These are phyloP conservation scores for Heterochromis multidens DNA, from an alignment of 2,113 vertebrate species.

Conservation along the genomic window DNA sequence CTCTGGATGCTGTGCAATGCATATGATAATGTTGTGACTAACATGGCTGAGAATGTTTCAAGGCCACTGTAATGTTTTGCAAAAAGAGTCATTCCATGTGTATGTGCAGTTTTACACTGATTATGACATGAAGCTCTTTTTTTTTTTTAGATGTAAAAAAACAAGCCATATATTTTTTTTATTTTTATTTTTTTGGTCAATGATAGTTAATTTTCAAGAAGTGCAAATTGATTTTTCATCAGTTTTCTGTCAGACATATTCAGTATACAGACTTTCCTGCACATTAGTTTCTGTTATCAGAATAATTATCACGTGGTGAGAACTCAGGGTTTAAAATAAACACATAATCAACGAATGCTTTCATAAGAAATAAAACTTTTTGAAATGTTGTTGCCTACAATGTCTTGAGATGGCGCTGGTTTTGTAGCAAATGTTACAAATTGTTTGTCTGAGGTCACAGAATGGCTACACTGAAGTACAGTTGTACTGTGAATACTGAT, in stretches of 20 bases:
- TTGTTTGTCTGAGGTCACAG: not conserved
- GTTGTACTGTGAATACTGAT: conserved; percentile 18
- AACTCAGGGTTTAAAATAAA: conserved; percentile 73
- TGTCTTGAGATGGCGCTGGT: conserved; percentile 12
- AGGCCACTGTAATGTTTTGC: conserved; percentile 40
- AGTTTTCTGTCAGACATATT: not conserved
- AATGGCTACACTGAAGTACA: conserved; percentile 12
- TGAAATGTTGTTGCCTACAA: conserved; percentile 27
- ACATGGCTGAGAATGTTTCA: not conserved
- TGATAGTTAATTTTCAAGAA: not conserved
- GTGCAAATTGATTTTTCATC: not conserved
- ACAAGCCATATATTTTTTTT: conserved; percentile 52
- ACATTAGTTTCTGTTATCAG: not conserved
- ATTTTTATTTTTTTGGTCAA: not conserved
- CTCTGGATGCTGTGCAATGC: conserved; percentile 3
- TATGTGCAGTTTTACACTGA: conserved; percentile 36
- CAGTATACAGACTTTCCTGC: not conserved
- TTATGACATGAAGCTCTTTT: not conserved
- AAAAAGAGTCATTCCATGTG: conserved; percentile 55
- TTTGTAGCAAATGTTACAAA: conserved; percentile 12
- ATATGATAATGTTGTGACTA: not conserved
- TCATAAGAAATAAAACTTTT: conserved; percentile 33
- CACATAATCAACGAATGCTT: conserved; percentile 29
- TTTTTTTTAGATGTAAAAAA: conserved; percentile 1
- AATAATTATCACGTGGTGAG: conserved; percentile 20